Base-by-base conservation (phyloP, 1,140 invertebrate genomes). In the Euura lappo region DNA sequence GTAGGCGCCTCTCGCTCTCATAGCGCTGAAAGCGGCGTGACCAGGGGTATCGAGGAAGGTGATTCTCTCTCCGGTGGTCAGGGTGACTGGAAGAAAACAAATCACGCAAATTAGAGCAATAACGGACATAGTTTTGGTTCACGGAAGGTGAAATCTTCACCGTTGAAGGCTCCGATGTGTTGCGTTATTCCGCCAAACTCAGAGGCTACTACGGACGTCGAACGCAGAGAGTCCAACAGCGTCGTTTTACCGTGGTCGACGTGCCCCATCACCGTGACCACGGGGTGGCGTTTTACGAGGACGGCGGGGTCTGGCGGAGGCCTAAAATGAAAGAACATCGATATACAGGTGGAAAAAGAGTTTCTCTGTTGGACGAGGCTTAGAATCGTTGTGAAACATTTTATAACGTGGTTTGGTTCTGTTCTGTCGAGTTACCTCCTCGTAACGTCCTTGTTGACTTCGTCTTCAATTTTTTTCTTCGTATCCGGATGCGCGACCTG, bases 131-230 rank as follows among this genome's bases (percentile, higher is more conserved):
- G n/a, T 51, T n/a, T 51, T 51, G 45, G 69, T 0, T 42, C 44
- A n/a, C 11, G 47, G 7, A 45, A 46, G 8, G 64, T 1, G 8
- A 68, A 69, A n/a, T 60, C 6, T 71, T 72, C 84, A 92, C 91
- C 95, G 83, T 94, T 94, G 89, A 99, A 99, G 47, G 99, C 99
- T 75, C 98, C 99, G 84, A 99, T 99, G 86, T 99, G 98, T 86
- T 99, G 99, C 0, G 99, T 99, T 65, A 99, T 99, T 13, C 99
- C 99, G n/a, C 99, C 99, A 89, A 98, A 98, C 90, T 99, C 99
- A 51, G 92, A 89, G 28, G 93, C 91, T 0, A 97, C 98, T 60
- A 99, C 93, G 73, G 93, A 91, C 0, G 97, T 93, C 71, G 97
- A 91, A 71, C 98, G 87, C 28, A 99, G 86, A 1, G 94, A 89